Conservation (phyloP, 2,797 vertebrate genomes). For the Hemitrygon akajei region DNA sequence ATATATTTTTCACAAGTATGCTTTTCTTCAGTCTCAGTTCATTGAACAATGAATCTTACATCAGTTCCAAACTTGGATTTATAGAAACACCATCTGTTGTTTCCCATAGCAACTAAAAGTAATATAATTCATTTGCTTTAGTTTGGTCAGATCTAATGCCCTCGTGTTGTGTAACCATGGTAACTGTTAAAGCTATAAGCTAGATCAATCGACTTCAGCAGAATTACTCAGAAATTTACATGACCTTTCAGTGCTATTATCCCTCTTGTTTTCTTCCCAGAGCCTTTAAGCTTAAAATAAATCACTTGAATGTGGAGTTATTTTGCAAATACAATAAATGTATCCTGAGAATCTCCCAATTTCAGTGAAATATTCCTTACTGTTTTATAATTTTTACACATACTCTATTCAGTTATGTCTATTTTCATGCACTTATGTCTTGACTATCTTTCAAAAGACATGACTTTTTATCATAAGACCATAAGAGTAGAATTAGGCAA, state of each 20-base stretch:
- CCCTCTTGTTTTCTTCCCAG: background rate
- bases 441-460: background rate
- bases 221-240: background rate
- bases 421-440: background rate
- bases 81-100: background rate
- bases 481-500: no score
- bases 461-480: background rate
- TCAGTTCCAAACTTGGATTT: background rate
- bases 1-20: constrained; percentile 7
- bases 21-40: background rate
- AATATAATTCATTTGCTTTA: background rate
- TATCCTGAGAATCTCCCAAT: background rate
- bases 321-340: background rate
- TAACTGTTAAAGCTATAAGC: constrained; percentile 3
- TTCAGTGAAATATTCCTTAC: background rate
- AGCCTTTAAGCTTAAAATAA: background rate
- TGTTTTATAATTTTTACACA: background rate
- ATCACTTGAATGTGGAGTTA: background rate
- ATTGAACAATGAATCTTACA: background rate
- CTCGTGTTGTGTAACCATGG: constrained; percentile 22
- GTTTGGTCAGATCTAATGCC: background rate
- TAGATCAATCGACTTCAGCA: constrained; percentile 11
- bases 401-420: background rate
- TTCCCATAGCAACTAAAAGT: constrained; percentile 27
- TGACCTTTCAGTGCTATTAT: background rate